Evolutionary conservation across 2,797 vertebrate species (phyloP).

Genomic region (Arrhamphus sclerolepis): DNA sequence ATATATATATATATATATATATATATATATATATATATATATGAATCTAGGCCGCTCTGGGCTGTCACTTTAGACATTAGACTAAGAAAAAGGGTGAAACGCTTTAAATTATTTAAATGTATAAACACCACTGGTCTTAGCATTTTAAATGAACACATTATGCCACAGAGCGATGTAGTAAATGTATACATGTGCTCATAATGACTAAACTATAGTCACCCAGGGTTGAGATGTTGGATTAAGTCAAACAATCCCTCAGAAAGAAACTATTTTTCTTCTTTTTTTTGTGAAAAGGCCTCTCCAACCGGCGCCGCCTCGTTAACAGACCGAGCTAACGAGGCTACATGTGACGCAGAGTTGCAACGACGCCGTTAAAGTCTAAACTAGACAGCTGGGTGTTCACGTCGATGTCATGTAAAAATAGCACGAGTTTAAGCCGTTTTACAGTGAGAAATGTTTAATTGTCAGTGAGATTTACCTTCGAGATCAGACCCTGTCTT

Average conservation of each 20-base stretch:
- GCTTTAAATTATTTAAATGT: too few species aligned
- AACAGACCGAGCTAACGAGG: slow-evolving; percentile 17
- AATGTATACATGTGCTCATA: too few species aligned
- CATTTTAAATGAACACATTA: too few species aligned
- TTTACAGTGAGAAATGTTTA: fast-evolving
- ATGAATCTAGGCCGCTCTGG: too few species aligned
- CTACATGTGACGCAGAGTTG: not conserved
- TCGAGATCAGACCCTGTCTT: slow-evolving; percentile 28
- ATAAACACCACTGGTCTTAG: too few species aligned
- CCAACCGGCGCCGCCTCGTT: slow-evolving; percentile 53
- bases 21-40: too few species aligned
- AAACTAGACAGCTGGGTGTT: fast-evolving
- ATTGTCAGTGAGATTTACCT: slow-evolving; percentile 43
- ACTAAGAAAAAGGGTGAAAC: too few species aligned
- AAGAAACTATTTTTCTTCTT: not conserved
- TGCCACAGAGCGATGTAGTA: too few species aligned
- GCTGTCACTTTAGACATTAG: too few species aligned
- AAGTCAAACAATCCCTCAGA: not conserved
- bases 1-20: too few species aligned
- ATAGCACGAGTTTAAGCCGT: fast-evolving
- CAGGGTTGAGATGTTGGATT: too few species aligned
- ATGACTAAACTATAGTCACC: too few species aligned
- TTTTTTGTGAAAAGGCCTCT: slow-evolving; percentile 33
- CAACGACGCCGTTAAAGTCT: fast-evolving
- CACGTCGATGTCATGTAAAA: fast-evolving